Percentiles rank a stretch among this genome's conserved stretches.
These are phyloP conservation scores for Rhyacichthys aspro DNA, from an alignment of 2,797 vertebrate genomes.

Conservation along the genomic window DNA sequence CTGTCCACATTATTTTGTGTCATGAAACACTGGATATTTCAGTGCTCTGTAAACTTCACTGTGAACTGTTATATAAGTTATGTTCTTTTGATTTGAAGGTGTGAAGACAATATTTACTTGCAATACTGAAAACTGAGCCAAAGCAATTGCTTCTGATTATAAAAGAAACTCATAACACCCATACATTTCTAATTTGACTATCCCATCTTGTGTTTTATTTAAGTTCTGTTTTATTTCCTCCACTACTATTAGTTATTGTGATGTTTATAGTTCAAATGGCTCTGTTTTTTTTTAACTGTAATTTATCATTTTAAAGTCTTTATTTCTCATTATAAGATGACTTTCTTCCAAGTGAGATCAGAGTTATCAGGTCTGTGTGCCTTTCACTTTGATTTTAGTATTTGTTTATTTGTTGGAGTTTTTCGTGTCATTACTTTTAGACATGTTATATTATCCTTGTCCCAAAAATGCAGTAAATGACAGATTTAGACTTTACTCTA, in stretches of 20 bases:
- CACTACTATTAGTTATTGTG: slow-evolving; percentile 43
- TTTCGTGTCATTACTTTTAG: slow-evolving; percentile 56
- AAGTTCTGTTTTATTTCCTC: slow-evolving; percentile 36
- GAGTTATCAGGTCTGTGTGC: slow-evolving; percentile 61
- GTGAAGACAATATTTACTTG: neutral
- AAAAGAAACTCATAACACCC: slow-evolving; percentile 11
- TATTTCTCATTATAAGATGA: slow-evolving; percentile 27
- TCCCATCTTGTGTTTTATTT: slow-evolving; percentile 13
- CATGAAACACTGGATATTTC: no score
- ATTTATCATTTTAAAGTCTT: slow-evolving; percentile 45
- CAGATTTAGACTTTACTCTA: neutral
- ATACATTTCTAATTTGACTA: neutral
- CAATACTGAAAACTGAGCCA: slow-evolving; percentile 31
- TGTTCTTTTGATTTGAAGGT: neutral
- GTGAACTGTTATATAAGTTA: neutral
- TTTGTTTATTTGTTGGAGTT: slow-evolving; percentile 61
- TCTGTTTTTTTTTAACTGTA: slow-evolving; percentile 46
- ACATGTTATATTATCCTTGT: slow-evolving; percentile 8
- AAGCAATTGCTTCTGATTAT: slow-evolving; percentile 22
- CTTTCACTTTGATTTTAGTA: slow-evolving; percentile 51
- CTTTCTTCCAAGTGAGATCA: slow-evolving; percentile 48
- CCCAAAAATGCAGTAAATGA: neutral
- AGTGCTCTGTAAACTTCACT: neutral
- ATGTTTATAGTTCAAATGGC: slow-evolving; percentile 30
- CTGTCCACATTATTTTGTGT: no score